A percentile compares a stretch with the other conserved stretches of the same genome.
Evolutionary conservation across 2,113 vertebrate genomes (phyloP).

Genomic region (Peromyscus californicus): DNA sequence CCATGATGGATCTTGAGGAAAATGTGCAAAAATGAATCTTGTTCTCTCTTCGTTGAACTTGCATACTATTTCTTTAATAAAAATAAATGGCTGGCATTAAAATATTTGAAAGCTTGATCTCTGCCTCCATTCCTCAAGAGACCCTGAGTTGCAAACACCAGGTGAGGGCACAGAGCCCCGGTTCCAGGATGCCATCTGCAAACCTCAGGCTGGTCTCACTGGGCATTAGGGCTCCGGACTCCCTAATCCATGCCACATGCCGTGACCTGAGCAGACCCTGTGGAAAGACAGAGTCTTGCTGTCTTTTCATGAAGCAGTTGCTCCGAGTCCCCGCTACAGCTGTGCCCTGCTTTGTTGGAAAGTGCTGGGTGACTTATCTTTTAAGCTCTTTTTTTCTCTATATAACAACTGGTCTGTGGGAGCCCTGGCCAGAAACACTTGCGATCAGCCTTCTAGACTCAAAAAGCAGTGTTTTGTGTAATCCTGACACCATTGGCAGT

Average conservation of each 20-base stretch:
- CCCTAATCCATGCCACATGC: conserved; percentile 88
- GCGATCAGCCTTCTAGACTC: neutral
- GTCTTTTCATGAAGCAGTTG: conserved; percentile 93
- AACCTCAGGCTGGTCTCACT: conserved; percentile 34
- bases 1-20: neutral
- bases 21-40: neutral
- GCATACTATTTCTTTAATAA: neutral
- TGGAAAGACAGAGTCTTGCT: conserved; percentile 92
- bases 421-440: conserved; percentile 79
- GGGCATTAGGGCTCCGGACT: conserved; percentile 80
- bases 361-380: conserved; percentile 90
- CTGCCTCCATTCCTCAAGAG: neutral
- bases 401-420: conserved; percentile 87
- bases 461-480: conserved; percentile 34
- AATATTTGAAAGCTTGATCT: neutral
- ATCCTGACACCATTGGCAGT: neutral
- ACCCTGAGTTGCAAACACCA: neutral
- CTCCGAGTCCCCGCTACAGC: conserved; percentile 91
- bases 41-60: neutral
- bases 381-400: conserved; percentile 85
- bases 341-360: conserved; percentile 91
- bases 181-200: conserved; percentile 35
- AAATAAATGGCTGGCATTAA: neutral
- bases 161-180: neutral
- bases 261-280: conserved; percentile 88